Evolutionary conservation across 35 echinoderm and acorn worm genomes (phyloP).

Genomic region (Ophioderma brevispina): DNA sequence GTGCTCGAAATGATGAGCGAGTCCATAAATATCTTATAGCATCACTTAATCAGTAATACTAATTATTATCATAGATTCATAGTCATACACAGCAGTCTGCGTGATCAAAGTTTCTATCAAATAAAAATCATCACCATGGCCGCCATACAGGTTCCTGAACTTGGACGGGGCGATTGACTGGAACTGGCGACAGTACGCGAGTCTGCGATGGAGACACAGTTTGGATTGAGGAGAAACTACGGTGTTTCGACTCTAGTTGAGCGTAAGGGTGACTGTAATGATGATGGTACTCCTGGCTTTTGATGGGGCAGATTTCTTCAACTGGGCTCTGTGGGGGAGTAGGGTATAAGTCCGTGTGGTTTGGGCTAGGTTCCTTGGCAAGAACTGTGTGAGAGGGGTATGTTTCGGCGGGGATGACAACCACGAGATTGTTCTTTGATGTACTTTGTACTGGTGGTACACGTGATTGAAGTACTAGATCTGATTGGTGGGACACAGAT

Average conservation of each 20-base stretch:
- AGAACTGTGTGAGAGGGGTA: background rate
- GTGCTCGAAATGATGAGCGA: too few relatives aligned
- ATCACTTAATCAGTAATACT: too few relatives aligned
- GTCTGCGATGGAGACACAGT: background rate
- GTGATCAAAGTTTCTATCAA: too few relatives aligned
- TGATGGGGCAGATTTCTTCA: background rate
- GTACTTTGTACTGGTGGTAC: background rate
- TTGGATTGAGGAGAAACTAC: background rate
- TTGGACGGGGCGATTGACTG: background rate
- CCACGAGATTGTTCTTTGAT: background rate
- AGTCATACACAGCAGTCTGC: too few relatives aligned
- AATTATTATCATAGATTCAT: too few relatives aligned
- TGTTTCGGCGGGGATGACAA: background rate
- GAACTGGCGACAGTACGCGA: background rate
- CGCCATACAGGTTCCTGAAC: conserved; percentile 15
- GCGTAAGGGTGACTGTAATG: background rate
- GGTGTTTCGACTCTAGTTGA: background rate
- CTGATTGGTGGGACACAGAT: background rate
- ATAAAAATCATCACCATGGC: background rate
- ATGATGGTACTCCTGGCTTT: too few relatives aligned
- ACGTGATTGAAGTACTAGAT: background rate
- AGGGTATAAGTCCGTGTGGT: background rate
- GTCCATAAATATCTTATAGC: too few relatives aligned
- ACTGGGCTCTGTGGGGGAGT: conserved; percentile 28
- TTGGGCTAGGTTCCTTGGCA: background rate